Conservation (phyloP, 2,113 vertebrate genomes). For the Gallinago undulata region DNA sequence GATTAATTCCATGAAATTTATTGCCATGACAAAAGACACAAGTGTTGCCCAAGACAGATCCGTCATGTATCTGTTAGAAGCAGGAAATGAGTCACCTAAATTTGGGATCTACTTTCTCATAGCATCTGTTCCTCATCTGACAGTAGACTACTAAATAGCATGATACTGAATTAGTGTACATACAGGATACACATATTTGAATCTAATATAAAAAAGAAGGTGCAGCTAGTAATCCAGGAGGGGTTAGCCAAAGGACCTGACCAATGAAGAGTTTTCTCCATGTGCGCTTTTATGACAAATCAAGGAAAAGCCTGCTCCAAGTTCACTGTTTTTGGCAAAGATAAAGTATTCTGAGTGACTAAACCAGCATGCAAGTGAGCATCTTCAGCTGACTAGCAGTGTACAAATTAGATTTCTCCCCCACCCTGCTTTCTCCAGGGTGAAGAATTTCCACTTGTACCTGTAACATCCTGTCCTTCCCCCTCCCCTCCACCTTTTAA, state of each 20-base stretch:
- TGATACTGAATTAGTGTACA: neutral
- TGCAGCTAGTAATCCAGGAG: neutral
- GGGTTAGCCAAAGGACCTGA: neutral
- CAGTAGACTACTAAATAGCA: neutral
- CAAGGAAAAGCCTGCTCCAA: neutral
- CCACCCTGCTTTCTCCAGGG: neutral
- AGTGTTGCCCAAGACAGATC: neutral
- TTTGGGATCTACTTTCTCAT: neutral
- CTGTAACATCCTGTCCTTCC: neutral
- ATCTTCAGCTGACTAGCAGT: neutral
- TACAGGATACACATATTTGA: accelerated
- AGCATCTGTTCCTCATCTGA: neutral
- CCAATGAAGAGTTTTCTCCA: neutral
- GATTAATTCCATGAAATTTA: neutral
- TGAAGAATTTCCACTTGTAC: neutral
- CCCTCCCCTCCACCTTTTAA: neutral
- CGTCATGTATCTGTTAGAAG: neutral
- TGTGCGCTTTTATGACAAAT: neutral
- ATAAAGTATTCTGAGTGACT: neutral
- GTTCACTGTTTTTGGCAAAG: neutral
- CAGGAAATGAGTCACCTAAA: neutral
- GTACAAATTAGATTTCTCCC: neutral
- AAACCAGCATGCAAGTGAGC: neutral
- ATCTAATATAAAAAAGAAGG: neutral
- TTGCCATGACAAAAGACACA: neutral